Conservation (phyloP, 1,140 invertebrate genomes). For the Frieseomelitta varia region DNA sequence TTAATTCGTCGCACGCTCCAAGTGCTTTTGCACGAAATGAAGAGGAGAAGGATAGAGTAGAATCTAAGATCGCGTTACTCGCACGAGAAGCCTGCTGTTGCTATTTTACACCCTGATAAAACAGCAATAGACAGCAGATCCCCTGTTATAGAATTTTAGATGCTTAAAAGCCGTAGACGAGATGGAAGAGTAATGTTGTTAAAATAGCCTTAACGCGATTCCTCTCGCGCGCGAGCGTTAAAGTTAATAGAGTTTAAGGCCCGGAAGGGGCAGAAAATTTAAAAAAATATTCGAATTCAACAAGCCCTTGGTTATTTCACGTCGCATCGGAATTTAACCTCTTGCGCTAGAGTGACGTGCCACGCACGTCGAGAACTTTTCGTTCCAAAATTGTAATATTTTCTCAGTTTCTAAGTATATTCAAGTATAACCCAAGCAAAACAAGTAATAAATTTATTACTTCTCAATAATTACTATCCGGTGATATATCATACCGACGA, state of each 20-base stretch:
- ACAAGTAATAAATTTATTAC: too few species aligned
- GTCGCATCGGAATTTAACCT: neutral
- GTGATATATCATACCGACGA: too few species aligned
- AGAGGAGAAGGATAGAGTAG: neutral
- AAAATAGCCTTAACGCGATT: neutral
- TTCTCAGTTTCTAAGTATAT: too few species aligned
- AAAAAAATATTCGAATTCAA: neutral
- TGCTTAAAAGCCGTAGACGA: neutral
- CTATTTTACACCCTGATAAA: neutral
- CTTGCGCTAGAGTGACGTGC: too few species aligned
- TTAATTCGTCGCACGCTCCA: too few species aligned
- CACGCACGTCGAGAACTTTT: too few species aligned
- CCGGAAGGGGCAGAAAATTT: neutral
- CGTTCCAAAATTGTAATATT: too few species aligned
- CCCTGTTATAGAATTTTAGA: neutral
- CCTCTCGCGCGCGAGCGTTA: neutral
- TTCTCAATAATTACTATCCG: too few species aligned
- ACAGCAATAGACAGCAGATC: neutral
- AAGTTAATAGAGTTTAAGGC: neutral
- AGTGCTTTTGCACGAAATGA: neutral
- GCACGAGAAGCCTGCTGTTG: neutral
- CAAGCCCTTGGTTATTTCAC: neutral
- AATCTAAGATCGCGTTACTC: neutral
- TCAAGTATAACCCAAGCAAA: too few species aligned
- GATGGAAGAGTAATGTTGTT: neutral